Percentiles rank a stretch among this genome's conserved stretches.
Evolutionary conservation across 30 jellyfish, hydroid and myxozoan species (phyloP).

Genomic region (Chrysaora quinquecirrha): DNA sequence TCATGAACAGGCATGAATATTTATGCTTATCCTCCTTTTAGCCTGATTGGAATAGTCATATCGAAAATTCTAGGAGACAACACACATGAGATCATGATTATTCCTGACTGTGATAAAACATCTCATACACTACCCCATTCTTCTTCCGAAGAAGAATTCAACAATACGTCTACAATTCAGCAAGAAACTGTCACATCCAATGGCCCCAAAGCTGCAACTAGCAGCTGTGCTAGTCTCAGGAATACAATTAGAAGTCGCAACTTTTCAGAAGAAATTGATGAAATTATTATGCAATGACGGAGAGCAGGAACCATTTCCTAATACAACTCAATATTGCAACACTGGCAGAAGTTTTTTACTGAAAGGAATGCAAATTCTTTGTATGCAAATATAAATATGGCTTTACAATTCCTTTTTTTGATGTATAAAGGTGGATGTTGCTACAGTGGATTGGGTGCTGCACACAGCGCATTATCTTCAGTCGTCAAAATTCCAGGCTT

Average conservation of each 20-base stretch:
- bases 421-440: slow-evolving; percentile 31
- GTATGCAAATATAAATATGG: not conserved
- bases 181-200: slow-evolving; percentile 6
- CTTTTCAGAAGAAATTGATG: slow-evolving; percentile 21
- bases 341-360: slow-evolving; percentile 16
- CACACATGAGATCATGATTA: slow-evolving; percentile 25
- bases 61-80: not conserved
- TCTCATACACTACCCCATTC: slow-evolving; percentile 5
- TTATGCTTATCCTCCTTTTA: slow-evolving; percentile 46
- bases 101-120: too few species aligned
- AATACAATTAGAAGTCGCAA: not conserved
- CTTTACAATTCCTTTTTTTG: not conserved
- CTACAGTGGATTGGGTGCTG: slow-evolving; percentile 16
- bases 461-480: slow-evolving; percentile 15
- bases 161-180: not conserved
- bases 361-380: slow-evolving; percentile 9
- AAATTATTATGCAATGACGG: slow-evolving; percentile 18
- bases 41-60: slow-evolving; percentile 1
- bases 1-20: not conserved
- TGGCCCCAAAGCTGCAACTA: slow-evolving; percentile 24
- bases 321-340: slow-evolving; percentile 27
- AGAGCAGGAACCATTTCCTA: slow-evolving; percentile 21
- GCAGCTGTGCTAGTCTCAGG: slow-evolving; percentile 46
- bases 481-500: not conserved
- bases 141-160: slow-evolving; percentile 5